A percentile compares a stretch with the other conserved stretches of the same genome.
These are phyloP conservation scores for Erannis defoliaria DNA, from an alignment of 2,888 invertebrate genomes.

Conservation along the genomic window DNA sequence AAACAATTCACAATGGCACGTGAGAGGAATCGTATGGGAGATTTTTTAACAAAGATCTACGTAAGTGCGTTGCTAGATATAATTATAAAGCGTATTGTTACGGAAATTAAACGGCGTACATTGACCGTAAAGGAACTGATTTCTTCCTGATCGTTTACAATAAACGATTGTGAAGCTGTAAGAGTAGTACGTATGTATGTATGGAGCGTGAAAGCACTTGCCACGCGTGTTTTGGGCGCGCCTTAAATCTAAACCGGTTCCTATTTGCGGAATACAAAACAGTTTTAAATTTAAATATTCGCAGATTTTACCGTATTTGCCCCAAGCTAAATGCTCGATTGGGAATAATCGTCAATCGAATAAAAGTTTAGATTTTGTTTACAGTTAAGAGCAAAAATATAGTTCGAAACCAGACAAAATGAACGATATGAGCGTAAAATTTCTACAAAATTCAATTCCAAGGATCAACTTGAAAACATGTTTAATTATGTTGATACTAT, in stretches of 20 bases:
- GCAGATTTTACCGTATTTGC: constrained; percentile 28
- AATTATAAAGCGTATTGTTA: constrained; percentile 42
- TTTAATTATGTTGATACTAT: too few species aligned
- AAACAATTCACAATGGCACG: constrained; percentile 82
- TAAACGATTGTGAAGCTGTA: constrained; percentile 22
- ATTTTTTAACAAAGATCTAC: constrained; percentile 54
- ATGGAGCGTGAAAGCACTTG: constrained; percentile 25
- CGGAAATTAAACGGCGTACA: constrained; percentile 36
- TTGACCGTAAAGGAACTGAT: constrained; percentile 41
- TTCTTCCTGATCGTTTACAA: constrained; percentile 38
- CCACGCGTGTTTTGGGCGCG: constrained; percentile 28
- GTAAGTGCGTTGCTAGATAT: constrained; percentile 29
- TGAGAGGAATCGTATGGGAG: constrained; percentile 80
- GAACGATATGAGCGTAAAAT: too few species aligned
- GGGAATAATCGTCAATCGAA: background rate
- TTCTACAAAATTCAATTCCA: too few species aligned
- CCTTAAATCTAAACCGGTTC: constrained; percentile 26
- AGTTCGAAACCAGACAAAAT: too few species aligned
- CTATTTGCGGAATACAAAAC: constrained; percentile 16
- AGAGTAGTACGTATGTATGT: constrained; percentile 19
- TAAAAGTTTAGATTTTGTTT: background rate
- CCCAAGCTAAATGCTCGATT: constrained; percentile 10
- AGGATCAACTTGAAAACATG: too few species aligned
- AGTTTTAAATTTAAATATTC: constrained; percentile 24
- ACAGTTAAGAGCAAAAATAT: too few species aligned